phyloP scores from a whole-genome alignment of 1,140 invertebrate species.

The Leptinotarsa undecemlineata region DNA sequence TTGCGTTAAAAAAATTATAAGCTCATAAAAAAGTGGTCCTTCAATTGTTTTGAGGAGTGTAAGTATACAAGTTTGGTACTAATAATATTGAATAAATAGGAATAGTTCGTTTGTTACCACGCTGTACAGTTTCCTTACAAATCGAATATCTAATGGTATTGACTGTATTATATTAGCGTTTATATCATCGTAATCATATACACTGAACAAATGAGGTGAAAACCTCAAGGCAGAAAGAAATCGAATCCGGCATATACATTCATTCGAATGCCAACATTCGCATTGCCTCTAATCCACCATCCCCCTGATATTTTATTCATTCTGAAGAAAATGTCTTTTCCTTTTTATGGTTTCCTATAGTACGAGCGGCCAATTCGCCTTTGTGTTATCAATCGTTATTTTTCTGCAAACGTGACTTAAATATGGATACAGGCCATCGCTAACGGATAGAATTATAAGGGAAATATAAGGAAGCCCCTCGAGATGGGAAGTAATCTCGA shows the following conservation, averaged over 20 bases:
- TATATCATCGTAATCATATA: background rate
- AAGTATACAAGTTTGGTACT: no score
- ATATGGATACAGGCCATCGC: conserved; percentile 26
- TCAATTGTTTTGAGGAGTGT: no score
- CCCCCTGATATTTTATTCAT: conserved; percentile 37
- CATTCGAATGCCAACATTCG: background rate
- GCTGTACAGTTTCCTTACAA: no score
- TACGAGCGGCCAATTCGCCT: conserved; percentile 35
- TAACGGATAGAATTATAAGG: conserved; percentile 28
- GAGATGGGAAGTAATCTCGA: conserved; percentile 36
- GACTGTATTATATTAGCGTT: no score
- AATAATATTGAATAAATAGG: no score
- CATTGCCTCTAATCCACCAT: background rate
- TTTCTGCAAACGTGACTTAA: conserved; percentile 40
- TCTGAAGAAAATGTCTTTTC: conserved; percentile 25
- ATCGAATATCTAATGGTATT: no score
- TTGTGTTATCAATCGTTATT: conserved; percentile 43
- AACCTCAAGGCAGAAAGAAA: background rate
- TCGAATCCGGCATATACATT: background rate
- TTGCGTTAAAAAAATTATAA: no score
- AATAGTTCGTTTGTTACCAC: no score
- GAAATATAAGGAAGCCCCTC: conserved; percentile 24
- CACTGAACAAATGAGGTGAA: background rate
- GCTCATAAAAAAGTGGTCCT: no score
- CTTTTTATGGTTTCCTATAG: conserved; percentile 32